Percentiles rank a stretch among this genome's conserved stretches.
Conservation (phyloP, 2,113 vertebrate genomes). For the Asarcornis scutulata region DNA sequence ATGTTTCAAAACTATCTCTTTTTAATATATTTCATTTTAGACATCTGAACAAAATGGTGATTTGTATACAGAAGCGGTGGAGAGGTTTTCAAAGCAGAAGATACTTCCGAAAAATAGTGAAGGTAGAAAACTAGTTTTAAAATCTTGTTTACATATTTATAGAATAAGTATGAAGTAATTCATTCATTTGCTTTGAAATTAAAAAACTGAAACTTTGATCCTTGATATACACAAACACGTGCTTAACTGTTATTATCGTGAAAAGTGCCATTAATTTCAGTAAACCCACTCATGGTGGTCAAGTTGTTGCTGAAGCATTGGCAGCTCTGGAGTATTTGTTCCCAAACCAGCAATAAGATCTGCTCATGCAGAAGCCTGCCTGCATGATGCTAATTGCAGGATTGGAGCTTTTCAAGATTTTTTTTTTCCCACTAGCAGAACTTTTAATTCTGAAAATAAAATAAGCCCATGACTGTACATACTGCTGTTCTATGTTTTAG, state of each 20-base stretch:
- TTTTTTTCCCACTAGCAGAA: background rate
- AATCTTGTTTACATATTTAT: background rate
- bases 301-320: constrained; percentile 15
- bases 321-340: background rate
- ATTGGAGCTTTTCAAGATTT: background rate
- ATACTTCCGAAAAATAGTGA: constrained; percentile 80
- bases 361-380: constrained; percentile 19
- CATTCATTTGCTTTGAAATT: background rate
- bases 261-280: constrained; percentile 20
- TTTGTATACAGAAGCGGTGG: constrained; percentile 91
- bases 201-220: background rate
- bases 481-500: constrained; percentile 6
- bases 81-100: constrained; percentile 85
- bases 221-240: background rate
- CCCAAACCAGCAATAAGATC: background rate
- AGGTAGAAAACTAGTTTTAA: constrained; percentile 80
- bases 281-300: background rate
- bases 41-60: constrained; percentile 80
- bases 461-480: background rate
- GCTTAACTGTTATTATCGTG: background rate
- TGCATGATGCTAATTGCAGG: background rate
- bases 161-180: background rate
- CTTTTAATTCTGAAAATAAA: constrained; percentile 47
- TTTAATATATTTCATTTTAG: constrained; percentile 78
- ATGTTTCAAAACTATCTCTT: background rate